Base-by-base conservation (phyloP, 2,797 vertebrate species). In the Sebastes minor region DNA sequence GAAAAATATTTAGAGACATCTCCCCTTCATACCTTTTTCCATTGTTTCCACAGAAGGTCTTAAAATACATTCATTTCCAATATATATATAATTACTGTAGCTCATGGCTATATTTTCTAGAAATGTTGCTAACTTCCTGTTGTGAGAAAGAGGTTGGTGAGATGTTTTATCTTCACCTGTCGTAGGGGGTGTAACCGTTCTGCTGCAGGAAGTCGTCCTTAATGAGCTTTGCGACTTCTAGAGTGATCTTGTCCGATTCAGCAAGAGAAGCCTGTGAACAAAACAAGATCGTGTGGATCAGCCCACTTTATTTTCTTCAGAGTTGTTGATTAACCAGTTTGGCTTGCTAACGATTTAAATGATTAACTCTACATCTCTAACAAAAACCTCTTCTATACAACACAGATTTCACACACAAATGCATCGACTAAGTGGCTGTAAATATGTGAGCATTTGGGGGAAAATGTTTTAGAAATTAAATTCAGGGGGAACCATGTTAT, bases 141-240 rank as follows among this genome's bases (percentile, higher is more conserved):
- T 46, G 42, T 46, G 42, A 46, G 38, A 42, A 42, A 52, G 49
- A 20, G n/a, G 12, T 25, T 16, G 14, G 8, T 32, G 4, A 72
- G 59, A 10, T 10, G 35, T 55, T 77, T 32, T 38, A 23, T 57
- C 6, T 14, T 87, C 74, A 98, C 98, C 98, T 97, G 96, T 99
- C 99, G 2, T 99, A 99, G 25, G 98, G 96, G 0, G 97, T 98
- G 72, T 99, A 99, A 82, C 99, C 98, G 49, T 99, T 99, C 95
- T 99, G 99, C 87, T 99, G 99, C 88, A 99, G 95, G 91, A 99
- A 99, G 95, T 99, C 99, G 22, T 99, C 99, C 90, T 99, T 99
- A 74, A 99, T 96, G 90, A 99, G 96, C 89, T 99, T 99, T 62
- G 99, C 99, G 62, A 99, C 97, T 88, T 99, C 99, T 86, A 99